Conservation (phyloP, 1,140 invertebrate genomes). For the Callitettix versicolor region DNA sequence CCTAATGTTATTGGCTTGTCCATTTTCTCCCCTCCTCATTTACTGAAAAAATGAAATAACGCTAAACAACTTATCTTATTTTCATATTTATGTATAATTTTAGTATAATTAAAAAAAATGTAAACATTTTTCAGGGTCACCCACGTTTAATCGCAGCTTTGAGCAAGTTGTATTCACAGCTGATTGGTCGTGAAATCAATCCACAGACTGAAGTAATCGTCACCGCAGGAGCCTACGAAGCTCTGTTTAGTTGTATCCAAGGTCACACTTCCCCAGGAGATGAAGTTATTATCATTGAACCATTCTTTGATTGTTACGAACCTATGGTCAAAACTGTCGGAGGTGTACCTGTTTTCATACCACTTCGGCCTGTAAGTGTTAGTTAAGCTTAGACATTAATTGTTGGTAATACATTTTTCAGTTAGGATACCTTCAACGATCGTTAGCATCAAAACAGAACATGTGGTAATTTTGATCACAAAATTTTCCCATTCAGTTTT, state of each 20-base stretch:
- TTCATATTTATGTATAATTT: too few relatives aligned
- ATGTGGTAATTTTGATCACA: too few relatives aligned
- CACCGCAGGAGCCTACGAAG: conserved; percentile 87
- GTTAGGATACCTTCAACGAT: too few relatives aligned
- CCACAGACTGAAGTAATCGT: conserved; percentile 77
- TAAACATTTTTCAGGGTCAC: conserved; percentile 85
- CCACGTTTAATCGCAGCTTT: conserved; percentile 76
- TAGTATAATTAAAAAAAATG: too few relatives aligned
- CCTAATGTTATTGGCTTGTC: too few relatives aligned
- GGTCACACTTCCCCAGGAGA: conserved; percentile 75
- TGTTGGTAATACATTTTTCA: too few relatives aligned
- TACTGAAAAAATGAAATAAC: too few relatives aligned
- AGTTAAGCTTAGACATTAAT: too few relatives aligned
- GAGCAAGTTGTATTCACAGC: conserved; percentile 70
- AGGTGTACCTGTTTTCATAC: conserved; percentile 77
- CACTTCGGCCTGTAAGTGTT: conserved; percentile 63
- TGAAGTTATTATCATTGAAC: conserved; percentile 96
- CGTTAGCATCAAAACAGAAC: too few relatives aligned
- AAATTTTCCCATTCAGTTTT: too few relatives aligned
- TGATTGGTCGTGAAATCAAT: conserved; percentile 65
- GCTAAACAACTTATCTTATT: too few relatives aligned
- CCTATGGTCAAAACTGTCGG: conserved; percentile 86
- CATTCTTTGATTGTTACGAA: conserved; percentile 96
- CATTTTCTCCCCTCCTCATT: too few relatives aligned
- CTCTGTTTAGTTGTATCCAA: conserved; percentile 71